phyloP scores from a whole-genome alignment of 1,140 invertebrate species.

The Diorhabda elongata region DNA sequence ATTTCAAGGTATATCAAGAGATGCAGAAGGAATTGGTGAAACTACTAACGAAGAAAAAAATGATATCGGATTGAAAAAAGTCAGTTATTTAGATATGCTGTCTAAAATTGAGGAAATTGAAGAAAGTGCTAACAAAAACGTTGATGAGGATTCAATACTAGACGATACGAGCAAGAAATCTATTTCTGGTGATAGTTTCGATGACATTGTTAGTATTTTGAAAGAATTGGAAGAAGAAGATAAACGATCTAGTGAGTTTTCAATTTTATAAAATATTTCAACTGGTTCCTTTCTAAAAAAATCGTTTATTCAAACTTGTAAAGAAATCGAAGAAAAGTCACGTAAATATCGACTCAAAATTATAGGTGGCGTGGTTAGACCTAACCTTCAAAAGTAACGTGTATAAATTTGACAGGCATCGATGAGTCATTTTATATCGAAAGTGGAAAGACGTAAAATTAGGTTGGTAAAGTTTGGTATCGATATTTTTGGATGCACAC shows the following conservation, averaged over 20 bases:
- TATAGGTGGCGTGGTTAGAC: no score
- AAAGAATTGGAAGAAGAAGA: slow-evolving; percentile 41
- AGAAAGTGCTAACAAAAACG: slow-evolving; percentile 12
- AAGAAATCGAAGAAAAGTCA: no score
- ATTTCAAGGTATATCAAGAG: no score
- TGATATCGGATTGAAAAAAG: slow-evolving; percentile 22
- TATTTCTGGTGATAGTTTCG: slow-evolving; percentile 27
- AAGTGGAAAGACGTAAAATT: no score
- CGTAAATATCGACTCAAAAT: no score
- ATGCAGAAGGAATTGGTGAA: not conserved
- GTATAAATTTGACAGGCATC: no score
- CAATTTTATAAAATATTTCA: not conserved
- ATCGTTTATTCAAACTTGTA: not conserved
- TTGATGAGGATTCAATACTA: slow-evolving; percentile 12
- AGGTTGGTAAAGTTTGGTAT: no score
- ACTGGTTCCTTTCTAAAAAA: slow-evolving; percentile 22
- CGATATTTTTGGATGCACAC: no score
- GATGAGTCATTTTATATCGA: no score
- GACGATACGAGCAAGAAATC: slow-evolving; percentile 23
- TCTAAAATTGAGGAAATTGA: slow-evolving; percentile 34
- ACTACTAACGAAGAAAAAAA: no score
- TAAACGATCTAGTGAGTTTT: slow-evolving; percentile 41
- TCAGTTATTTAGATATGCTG: slow-evolving; percentile 36
- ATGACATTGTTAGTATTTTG: slow-evolving; percentile 41
- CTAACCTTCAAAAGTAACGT: no score